phyloP scores from a whole-genome alignment of 2,888 invertebrate genomes.

The Tanypteryx hageni region DNA sequence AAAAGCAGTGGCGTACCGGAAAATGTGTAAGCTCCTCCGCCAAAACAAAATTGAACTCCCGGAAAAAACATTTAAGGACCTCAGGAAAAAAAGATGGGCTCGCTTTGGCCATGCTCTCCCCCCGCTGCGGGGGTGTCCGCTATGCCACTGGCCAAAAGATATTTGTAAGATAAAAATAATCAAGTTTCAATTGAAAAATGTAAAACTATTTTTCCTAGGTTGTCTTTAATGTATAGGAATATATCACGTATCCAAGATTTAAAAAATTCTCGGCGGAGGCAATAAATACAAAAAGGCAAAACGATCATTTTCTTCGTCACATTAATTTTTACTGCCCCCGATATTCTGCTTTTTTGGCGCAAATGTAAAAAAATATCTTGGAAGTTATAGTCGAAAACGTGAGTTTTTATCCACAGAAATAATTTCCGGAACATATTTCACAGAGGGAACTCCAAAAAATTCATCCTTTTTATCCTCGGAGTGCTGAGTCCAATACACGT shows the following conservation, averaged over 20 bases:
- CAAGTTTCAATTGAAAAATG: too few relatives aligned
- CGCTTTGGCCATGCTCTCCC: too few relatives aligned
- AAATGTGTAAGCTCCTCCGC: too few relatives aligned
- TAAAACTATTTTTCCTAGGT: too few relatives aligned
- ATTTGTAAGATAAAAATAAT: too few relatives aligned
- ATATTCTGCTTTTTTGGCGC: background rate
- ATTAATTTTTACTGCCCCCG: background rate
- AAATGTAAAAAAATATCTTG: background rate
- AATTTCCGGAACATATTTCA: background rate
- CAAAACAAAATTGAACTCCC: too few relatives aligned
- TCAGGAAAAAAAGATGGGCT: too few relatives aligned
- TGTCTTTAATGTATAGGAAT: too few relatives aligned
- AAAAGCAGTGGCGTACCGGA: too few relatives aligned
- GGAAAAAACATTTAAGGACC: too few relatives aligned
- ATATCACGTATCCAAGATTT: background rate
- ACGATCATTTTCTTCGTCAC: background rate
- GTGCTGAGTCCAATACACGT: conserved; percentile 34
- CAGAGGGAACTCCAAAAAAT: background rate
- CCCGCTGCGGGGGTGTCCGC: too few relatives aligned
- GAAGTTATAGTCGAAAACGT: background rate
- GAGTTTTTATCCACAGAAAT: background rate
- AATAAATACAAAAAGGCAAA: background rate
- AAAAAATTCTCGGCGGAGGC: background rate
- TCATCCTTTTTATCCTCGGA: conserved; percentile 22
- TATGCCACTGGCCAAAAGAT: too few relatives aligned